A percentile compares a stretch with the other conserved stretches of the same genome.
These are phyloP conservation scores for Gandaritis pyraliata DNA, from an alignment of 2,888 invertebrate genomes.

Conservation along the genomic window DNA sequence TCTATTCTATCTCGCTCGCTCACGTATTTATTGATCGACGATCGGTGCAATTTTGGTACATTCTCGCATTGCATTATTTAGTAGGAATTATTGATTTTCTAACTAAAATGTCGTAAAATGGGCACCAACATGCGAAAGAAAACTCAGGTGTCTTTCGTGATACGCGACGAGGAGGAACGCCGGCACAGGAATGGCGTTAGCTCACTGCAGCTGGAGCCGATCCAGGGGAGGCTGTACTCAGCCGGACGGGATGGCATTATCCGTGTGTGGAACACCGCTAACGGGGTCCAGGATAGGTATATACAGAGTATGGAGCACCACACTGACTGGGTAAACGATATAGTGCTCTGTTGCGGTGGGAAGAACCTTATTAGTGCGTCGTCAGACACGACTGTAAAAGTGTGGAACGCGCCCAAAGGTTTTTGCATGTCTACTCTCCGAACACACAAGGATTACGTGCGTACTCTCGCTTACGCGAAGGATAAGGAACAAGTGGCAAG, in stretches of 20 bases:
- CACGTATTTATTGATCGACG: not conserved
- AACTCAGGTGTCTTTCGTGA: constrained; percentile 97
- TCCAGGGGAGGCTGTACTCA: constrained; percentile 94
- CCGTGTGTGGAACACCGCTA: constrained; percentile 92
- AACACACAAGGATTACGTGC: constrained; percentile 99
- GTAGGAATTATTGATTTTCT: constrained; percentile 53
- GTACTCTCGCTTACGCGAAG: constrained; percentile 98
- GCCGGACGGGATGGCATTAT: constrained; percentile 99
- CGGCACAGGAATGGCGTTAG: constrained; percentile 98
- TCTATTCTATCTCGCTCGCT: not conserved
- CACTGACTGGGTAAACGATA: constrained; percentile 99
- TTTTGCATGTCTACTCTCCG: constrained; percentile 99
- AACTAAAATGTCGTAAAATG: constrained; percentile 82
- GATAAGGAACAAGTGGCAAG: constrained; percentile 98
- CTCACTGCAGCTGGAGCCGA: constrained; percentile 96
- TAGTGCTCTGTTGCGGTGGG: constrained; percentile 98
- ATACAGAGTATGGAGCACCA: constrained; percentile 99
- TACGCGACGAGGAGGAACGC: constrained; percentile 97
- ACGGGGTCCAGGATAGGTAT: constrained; percentile 86
- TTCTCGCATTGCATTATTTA: constrained; percentile 30
- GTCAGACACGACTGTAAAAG: constrained; percentile 99
- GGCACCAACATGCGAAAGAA: constrained; percentile 81
- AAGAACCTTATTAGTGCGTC: constrained; percentile 99
- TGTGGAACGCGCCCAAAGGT: constrained; percentile 99
- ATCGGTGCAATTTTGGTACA: constrained; percentile 4